Conservation (phyloP, 2,888 invertebrate species). For the Trichopoda pennipes region DNA sequence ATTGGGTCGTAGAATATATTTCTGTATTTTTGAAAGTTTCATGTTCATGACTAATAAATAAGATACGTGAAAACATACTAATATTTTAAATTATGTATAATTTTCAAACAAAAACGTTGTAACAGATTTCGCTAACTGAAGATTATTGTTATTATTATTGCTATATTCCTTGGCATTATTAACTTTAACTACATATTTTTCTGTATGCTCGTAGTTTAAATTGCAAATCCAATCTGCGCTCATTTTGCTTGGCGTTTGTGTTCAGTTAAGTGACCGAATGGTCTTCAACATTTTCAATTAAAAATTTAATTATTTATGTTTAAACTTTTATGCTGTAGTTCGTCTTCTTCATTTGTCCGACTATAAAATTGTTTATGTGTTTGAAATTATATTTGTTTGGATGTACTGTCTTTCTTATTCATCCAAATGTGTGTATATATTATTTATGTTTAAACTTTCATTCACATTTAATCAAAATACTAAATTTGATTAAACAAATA, state of each 20-base stretch:
- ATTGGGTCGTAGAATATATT: slow-evolving; percentile 27
- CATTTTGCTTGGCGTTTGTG: slow-evolving; percentile 8
- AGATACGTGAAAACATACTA: slow-evolving; percentile 45
- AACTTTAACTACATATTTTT: slow-evolving; percentile 36
- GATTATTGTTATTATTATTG: neutral
- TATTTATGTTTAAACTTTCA: slow-evolving; percentile 17
- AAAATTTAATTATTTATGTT: slow-evolving; percentile 48
- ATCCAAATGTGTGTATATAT: neutral
- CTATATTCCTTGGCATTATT: slow-evolving; percentile 12
- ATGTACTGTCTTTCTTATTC: too few relatives aligned
- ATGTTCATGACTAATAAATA: slow-evolving; percentile 37
- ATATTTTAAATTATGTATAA: neutral
- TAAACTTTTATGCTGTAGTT: slow-evolving; percentile 36
- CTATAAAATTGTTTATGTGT: neutral
- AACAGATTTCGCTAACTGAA: neutral
- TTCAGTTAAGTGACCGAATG: slow-evolving; percentile 54
- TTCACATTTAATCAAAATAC: slow-evolving; percentile 16
- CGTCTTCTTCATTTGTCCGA: slow-evolving; percentile 47
- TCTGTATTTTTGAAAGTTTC: slow-evolving; percentile 24
- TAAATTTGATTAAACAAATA: slow-evolving; percentile 10
- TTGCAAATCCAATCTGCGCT: slow-evolving; percentile 26
- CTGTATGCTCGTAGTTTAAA: slow-evolving; percentile 20
- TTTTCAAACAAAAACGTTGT: neutral
- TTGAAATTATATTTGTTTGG: neutral
- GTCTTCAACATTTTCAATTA: slow-evolving; percentile 46